These are phyloP conservation scores for Drosophila varians DNA, from an alignment of 1,140 invertebrate genomes.

Conservation along the genomic window DNA sequence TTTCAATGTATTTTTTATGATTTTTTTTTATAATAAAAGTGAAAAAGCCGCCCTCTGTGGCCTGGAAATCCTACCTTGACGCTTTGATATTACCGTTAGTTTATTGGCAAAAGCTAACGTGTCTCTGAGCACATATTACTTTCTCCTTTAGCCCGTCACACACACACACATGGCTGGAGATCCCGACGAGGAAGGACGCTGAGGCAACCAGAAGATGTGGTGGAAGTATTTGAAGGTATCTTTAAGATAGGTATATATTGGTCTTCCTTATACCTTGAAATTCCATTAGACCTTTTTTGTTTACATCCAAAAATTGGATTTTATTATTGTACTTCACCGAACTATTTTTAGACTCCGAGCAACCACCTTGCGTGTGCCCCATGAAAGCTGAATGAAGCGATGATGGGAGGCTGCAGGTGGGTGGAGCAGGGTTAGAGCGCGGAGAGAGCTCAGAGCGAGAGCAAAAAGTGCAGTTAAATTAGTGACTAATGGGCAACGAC, in stretches of 20 bases:
- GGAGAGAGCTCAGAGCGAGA: neutral
- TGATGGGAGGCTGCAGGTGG: neutral
- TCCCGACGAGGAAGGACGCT: neutral
- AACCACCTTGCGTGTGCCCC: neutral
- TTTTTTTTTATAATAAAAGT: neutral
- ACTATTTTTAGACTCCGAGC: neutral
- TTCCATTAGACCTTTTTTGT: too few species aligned
- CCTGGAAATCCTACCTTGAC: neutral
- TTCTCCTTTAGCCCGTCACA: neutral
- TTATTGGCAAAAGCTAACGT: neutral
- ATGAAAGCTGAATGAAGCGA: neutral
- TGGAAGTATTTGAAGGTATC: too few species aligned
- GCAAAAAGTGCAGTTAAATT: neutral
- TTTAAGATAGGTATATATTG: too few species aligned
- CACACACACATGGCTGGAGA: neutral
- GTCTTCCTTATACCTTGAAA: too few species aligned
- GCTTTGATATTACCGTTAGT: neutral
- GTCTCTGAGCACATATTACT: neutral
- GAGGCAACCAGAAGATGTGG: neutral
- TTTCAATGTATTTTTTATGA: neutral
- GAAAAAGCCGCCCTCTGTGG: neutral
- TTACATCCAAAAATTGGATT: too few species aligned
- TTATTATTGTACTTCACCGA: too few species aligned
- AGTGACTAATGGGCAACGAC: slow-evolving; percentile 5
- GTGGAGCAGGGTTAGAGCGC: neutral